Base-by-base conservation (phyloP, 1,140 invertebrate genomes). In the Bombus waltoni region DNA sequence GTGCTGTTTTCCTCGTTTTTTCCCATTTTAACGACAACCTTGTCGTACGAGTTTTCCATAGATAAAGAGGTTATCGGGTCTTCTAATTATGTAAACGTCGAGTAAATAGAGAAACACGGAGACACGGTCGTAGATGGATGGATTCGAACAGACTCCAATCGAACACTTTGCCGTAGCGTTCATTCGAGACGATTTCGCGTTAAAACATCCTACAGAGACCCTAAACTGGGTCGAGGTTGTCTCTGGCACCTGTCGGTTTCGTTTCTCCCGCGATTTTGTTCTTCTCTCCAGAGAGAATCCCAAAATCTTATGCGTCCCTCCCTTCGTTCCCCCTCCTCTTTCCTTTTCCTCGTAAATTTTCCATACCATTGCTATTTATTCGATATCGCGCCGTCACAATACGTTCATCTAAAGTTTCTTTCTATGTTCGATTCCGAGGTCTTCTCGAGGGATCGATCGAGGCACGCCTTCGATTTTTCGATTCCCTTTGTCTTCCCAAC, bases 221-320 rank as follows among this genome's bases (percentile, higher is more conserved):
- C 47, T 40, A 22, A 62, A 76, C 47, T 62, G 35, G 75, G 75
- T 77, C 53, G 57, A 9, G 13, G 38, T n/a, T 62, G 47, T 28
- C 57, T 40, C 25, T 42, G 75, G 57, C 75, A 77, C 75, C 38
- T 77, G 53, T 77, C 75, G 38, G 22, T n/a, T 62, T 62, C 57
- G 35, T 35, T 76, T 76, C 74, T 76, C n/a, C 44, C 3, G 5
- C 40, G 22, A 32, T 74, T 53, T 18, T 10, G 28, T 25, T 47
- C 9, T 8, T n/a, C 28, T 0, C 22, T 35, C 10, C 44, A 6
- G 28, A 25, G 42, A 53, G 11, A 53, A 25, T 75, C 22, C 1
- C 9, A 0, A 40, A 40, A 70, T 2, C 40, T 74, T 10, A n/a
- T n/a, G 42, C 8, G 9, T 4, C 2, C 15, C 4, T 13, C 13